These are phyloP conservation scores for Antedon mediterranea DNA, from an alignment of 53 echinoderm and acorn worm species.

Conservation along the genomic window DNA sequence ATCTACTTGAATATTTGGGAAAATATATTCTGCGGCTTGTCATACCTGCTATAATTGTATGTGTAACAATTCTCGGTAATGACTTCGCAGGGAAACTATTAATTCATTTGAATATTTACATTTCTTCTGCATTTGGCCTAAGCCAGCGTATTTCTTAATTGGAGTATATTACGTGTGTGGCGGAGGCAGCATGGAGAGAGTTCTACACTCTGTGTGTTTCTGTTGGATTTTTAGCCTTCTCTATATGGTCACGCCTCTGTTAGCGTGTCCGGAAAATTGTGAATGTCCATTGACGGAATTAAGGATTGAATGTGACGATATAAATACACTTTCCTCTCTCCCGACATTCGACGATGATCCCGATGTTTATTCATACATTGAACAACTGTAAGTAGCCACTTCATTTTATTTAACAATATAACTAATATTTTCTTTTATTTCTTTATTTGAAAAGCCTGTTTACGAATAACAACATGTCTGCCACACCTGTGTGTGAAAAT, in stretches of 20 bases:
- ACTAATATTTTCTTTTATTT: no score
- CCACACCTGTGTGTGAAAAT: no score
- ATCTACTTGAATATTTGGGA: background rate
- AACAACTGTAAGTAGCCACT: background rate
- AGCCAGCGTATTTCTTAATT: background rate
- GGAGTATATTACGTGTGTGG: background rate
- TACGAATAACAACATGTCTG: no score
- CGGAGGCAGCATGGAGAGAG: background rate
- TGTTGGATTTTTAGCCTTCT: background rate
- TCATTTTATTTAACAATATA: background rate
- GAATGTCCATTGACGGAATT: background rate
- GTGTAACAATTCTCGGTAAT: background rate
- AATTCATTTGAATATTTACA: background rate
- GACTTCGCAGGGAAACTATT: background rate
- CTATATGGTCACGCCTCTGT: background rate
- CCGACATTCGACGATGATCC: background rate
- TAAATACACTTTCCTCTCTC: background rate
- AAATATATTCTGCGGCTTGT: background rate
- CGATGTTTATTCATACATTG: background rate
- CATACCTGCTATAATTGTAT: background rate
- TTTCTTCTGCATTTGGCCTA: background rate
- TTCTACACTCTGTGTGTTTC: background rate
- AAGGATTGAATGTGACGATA: background rate
- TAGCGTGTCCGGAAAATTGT: background rate
- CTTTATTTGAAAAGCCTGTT: no score